These are phyloP conservation scores for Allobates femoralis DNA, from an alignment of 2,797 vertebrate genomes.

Conservation along the genomic window DNA sequence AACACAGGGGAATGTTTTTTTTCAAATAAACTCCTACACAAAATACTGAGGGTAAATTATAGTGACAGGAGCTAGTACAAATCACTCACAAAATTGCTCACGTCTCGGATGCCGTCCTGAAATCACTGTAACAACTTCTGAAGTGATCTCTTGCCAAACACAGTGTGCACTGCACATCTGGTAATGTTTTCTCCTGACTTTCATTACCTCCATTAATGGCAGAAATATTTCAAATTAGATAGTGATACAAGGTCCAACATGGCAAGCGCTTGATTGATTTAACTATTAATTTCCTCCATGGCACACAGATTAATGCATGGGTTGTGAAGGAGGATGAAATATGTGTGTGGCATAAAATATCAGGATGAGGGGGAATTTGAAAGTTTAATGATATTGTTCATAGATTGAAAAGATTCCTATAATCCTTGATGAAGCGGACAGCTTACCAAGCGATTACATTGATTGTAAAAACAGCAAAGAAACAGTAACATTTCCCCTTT, in stretches of 20 bases:
- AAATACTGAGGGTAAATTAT: constrained; percentile 41
- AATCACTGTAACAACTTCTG: constrained; percentile 35
- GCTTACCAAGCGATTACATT: neutral
- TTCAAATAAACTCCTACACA: constrained; percentile 22
- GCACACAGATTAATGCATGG: neutral
- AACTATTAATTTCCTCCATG: constrained; percentile 20
- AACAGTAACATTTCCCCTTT: neutral
- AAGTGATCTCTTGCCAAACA: constrained; percentile 46
- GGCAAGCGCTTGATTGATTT: constrained; percentile 47
- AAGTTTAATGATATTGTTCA: constrained; percentile 26
- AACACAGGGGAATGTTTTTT: neutral
- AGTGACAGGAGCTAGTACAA: constrained; percentile 24
- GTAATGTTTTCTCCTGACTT: constrained; percentile 43
- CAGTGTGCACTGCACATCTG: constrained; percentile 36
- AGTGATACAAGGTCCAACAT: constrained; percentile 24
- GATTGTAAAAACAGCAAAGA: neutral
- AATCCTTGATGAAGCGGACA: neutral
- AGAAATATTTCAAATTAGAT: constrained; percentile 47
- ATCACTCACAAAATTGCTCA: constrained; percentile 39
- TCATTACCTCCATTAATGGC: constrained; percentile 47
- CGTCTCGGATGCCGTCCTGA: constrained; percentile 28
- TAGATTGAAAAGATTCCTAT: constrained; percentile 5
- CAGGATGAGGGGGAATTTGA: neutral
- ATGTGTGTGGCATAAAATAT: neutral
- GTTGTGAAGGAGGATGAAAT: neutral